These are phyloP conservation scores for Acleris emargana DNA, from an alignment of 2,888 invertebrate genomes.

Conservation along the genomic window DNA sequence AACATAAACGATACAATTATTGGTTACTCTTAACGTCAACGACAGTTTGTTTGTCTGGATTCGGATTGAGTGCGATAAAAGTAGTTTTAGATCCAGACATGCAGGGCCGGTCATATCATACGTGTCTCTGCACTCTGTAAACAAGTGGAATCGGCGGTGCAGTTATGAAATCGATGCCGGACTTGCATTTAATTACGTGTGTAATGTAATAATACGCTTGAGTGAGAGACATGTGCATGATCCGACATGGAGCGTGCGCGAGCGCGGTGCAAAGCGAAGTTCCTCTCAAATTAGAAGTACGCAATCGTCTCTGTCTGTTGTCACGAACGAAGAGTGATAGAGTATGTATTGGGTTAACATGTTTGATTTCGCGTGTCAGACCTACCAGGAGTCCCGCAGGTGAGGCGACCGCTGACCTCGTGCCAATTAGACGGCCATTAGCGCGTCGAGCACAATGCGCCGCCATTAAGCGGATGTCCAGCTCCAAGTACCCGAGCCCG, in stretches of 20 bases:
- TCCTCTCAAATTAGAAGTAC: too few relatives aligned
- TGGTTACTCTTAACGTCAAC: neutral
- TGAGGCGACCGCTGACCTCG: conserved; percentile 67
- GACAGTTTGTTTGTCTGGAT: conserved; percentile 18
- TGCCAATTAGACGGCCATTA: conserved; percentile 77
- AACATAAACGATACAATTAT: too few relatives aligned
- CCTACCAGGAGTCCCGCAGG: conserved; percentile 48
- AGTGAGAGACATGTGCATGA: conserved; percentile 44
- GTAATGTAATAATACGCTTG: conserved; percentile 61
- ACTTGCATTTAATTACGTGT: conserved; percentile 59
- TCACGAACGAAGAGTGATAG: too few relatives aligned
- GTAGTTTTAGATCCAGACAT: neutral
- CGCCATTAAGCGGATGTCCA: conserved; percentile 76
- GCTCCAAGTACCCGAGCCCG: conserved; percentile 57
- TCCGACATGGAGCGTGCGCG: conserved; percentile 41
- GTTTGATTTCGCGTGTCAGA: too few relatives aligned
- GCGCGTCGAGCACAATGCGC: conserved; percentile 70
- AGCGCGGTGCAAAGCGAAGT: conserved; percentile 40
- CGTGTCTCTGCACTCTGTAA: conserved; percentile 19
- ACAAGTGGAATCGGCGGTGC: conserved; percentile 24
- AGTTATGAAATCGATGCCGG: conserved; percentile 54
- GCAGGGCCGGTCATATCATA: neutral
- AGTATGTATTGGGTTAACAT: too few relatives aligned
- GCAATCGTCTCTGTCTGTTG: too few relatives aligned
- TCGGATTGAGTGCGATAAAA: conserved; percentile 29